Conservation (phyloP, 1,140 invertebrate species). For the Formica exsecta region DNA sequence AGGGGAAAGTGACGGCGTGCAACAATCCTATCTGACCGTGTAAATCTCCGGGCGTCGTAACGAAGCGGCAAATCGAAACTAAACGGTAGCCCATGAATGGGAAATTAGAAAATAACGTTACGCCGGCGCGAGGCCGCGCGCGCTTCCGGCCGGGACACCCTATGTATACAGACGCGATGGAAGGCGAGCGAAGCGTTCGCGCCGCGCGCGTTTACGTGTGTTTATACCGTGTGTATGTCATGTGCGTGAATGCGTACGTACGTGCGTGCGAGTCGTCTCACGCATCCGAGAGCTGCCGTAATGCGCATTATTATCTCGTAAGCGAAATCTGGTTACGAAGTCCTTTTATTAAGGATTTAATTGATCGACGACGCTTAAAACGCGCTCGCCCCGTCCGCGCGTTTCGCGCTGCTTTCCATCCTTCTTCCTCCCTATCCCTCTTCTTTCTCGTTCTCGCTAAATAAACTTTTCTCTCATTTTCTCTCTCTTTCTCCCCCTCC, state of each 20-base stretch:
- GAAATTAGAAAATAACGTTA: slow-evolving; percentile 84
- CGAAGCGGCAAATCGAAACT: slow-evolving; percentile 84
- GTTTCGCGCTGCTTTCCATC: slow-evolving; percentile 18
- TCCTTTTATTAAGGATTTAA: slow-evolving; percentile 69
- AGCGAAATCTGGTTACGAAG: slow-evolving; percentile 69
- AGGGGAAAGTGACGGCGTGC: slow-evolving; percentile 62
- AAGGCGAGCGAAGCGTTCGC: slow-evolving; percentile 56
- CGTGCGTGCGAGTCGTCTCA: slow-evolving; percentile 55
- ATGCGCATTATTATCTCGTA: slow-evolving; percentile 68
- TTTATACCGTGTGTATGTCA: slow-evolving; percentile 2
- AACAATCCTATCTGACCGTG: slow-evolving; percentile 83
- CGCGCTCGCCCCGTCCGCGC: slow-evolving; percentile 36
- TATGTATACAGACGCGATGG: slow-evolving; percentile 35
- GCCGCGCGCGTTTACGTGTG: slow-evolving; percentile 20
- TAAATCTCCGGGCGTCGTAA: slow-evolving; percentile 83
- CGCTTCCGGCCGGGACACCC: slow-evolving; percentile 79
- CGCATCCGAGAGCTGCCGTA: slow-evolving; percentile 57
- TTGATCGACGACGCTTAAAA: slow-evolving; percentile 67
- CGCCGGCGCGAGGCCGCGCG: slow-evolving; percentile 74
- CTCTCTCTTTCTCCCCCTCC: not conserved
- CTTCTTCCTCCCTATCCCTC: not conserved
- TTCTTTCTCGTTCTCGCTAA: not conserved
- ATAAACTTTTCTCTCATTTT: slow-evolving; percentile 1
- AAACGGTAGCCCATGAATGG: slow-evolving; percentile 83
- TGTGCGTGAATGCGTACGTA: slow-evolving; percentile 51